These are phyloP conservation scores for Psephotus haematonotus DNA, from an alignment of 2,113 vertebrate genomes.

Conservation along the genomic window DNA sequence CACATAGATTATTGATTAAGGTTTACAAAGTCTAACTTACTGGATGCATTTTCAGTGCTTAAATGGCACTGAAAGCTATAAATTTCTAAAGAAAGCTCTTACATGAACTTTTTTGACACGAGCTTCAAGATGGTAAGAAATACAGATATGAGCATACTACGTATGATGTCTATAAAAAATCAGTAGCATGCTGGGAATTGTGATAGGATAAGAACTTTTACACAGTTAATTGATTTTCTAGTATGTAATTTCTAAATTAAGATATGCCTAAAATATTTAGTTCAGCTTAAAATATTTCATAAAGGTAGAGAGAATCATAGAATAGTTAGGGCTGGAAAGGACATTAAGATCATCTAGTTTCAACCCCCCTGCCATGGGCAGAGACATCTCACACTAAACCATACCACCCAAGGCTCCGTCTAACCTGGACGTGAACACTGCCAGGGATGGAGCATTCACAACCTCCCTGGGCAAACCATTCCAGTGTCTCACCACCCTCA, in stretches of 20 bases:
- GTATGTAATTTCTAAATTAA: neutral
- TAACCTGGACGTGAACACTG: too few species aligned
- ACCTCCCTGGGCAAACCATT: too few species aligned
- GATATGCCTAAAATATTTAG: neutral
- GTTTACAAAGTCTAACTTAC: neutral
- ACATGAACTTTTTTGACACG: neutral
- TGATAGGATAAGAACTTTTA: neutral
- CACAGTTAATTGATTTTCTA: neutral
- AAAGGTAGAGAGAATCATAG: neutral
- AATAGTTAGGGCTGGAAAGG: too few species aligned
- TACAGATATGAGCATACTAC: neutral
- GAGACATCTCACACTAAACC: too few species aligned
- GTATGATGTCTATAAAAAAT: neutral
- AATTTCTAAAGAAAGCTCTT: neutral
- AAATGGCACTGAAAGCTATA: neutral
- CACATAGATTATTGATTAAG: neutral
- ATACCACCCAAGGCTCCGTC: too few species aligned
- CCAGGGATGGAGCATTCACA: too few species aligned
- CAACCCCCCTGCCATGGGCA: too few species aligned
- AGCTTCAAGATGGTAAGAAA: neutral
- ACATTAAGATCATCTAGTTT: too few species aligned
- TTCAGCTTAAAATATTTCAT: neutral
- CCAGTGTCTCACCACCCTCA: too few species aligned
- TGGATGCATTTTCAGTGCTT: neutral
- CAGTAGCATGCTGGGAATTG: neutral